Base-by-base conservation (phyloP, 2,113 vertebrate genomes). In the Ailurus styani region DNA sequence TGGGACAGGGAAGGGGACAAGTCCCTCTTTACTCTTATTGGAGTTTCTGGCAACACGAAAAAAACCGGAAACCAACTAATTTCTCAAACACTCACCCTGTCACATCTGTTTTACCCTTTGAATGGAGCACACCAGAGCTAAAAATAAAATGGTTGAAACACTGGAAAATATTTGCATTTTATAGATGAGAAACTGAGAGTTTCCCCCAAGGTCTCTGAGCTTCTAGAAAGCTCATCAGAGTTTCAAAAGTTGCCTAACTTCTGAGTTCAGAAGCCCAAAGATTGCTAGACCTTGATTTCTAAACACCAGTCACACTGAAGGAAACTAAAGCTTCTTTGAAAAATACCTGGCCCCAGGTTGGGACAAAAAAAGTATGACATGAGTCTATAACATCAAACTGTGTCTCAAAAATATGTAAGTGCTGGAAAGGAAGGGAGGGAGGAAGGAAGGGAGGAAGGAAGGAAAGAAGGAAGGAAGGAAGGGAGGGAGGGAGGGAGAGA, bases 371-470 rank as follows among this genome's bases (percentile, higher is more conserved):
- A 31, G 29, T 6, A 34, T 7, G 23, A 34, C 0, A 6, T 7
- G 0, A 9, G 40, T 34, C 60, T 45, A 1, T 3, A 12, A 40
- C 4, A n/a, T 21, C 20, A 12, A 64, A 60, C 4, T 45, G 10
- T 37, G 5, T 52, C 54, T 72, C 20, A 60, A 62, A 83, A 78
- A 13, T 15, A 73, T 54, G 21, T 34, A 66, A 42, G 14, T 54
- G 18, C 57, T 37, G 2, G 50, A n/a, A 91, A n/a, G 86, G 10
- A 72, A 70, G 2, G 50, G 27, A 91, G 29, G 86, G 10, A 72
- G 64, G 60, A 45, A 70, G 45, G 11, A 21, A 25, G 42, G 40
- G 62, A 37, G 54, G 42, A 55, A 2, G 6, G 6, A 5, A 29
- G 31, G 62, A 37, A 55, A 45, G 25, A 13, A 45, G 29, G 42